Base-by-base conservation (phyloP, 2,797 vertebrate genomes). In the Myotis planiceps region DNA sequence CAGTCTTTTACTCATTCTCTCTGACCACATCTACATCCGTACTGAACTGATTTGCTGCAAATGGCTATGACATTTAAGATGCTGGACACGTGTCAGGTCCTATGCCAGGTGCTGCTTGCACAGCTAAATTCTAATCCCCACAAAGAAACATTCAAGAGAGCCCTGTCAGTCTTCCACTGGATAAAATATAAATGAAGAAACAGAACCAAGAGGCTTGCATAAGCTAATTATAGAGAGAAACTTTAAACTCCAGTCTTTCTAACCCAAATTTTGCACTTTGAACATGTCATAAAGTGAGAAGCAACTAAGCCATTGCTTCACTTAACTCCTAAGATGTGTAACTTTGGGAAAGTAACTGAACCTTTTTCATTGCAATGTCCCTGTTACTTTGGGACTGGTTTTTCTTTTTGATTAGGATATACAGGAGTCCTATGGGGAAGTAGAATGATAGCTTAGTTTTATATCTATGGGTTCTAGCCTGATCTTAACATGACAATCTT, bases 331-430 rank as follows among this genome's bases (percentile, higher is more conserved):
- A 58, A 32, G 5, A 14, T 51, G 7, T 71, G n/a, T 45, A 72
- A 87, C 53, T 92, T 93, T 80, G 87, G 19, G 27, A 47, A 89
- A 89, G 23, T 88, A 49, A 63, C 5, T 63, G 86, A 74, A 51
- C 12, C 14, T 93, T 95, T 88, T 45, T 76, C 23, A 88, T 60
- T 4, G 92, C 27, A 72, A 37, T 12, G 19, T 49, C 27, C 9
- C 21, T 65, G 10, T 88, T 74, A 68, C 72, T 39, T 29, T 51
- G 60, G 8, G 10, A 29, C 23, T 75, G 8, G 21, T 45, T 68
- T 3, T 32, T 32, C 0, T 32, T 13, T 72, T 69, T 51, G 15
- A 82, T 5, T 42, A 49, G 10, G 23, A 58, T 45, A 42, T 29
- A 23, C 4, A 86, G 53, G 13, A 80, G 9, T 8, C 16, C 27